phyloP scores from a whole-genome alignment of 1,140 invertebrate species.

The Adelges cooleyi region DNA sequence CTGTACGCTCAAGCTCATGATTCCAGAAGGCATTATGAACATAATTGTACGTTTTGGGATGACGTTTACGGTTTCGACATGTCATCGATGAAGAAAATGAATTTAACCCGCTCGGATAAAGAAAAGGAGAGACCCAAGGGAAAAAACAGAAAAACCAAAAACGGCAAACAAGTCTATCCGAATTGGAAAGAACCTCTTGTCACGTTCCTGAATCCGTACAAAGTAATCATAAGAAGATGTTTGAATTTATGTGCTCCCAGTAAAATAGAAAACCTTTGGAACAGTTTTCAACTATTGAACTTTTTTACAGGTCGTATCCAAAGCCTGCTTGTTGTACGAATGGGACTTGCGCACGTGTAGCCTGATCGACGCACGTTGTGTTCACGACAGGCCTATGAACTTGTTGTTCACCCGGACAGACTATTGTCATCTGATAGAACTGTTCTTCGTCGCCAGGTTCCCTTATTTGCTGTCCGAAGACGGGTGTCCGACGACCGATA shows the following conservation, averaged over 20 bases:
- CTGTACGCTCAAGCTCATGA: not conserved
- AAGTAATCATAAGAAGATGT: too few relatives aligned
- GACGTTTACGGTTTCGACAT: constrained; percentile 18
- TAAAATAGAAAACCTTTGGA: too few relatives aligned
- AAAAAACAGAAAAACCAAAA: too few relatives aligned
- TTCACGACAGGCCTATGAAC: not conserved
- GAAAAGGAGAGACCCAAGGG: not conserved
- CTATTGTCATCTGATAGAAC: constrained; percentile 4
- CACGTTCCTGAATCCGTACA: not conserved
- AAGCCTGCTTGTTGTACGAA: not conserved
- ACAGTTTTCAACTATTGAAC: not conserved
- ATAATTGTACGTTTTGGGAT: not conserved
- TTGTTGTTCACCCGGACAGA: not conserved
- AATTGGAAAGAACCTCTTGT: not conserved
- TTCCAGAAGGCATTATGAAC: not conserved
- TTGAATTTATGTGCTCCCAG: too few relatives aligned
- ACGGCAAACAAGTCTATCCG: too few relatives aligned
- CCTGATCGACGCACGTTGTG: not conserved
- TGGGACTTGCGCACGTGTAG: not conserved
- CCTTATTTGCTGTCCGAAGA: not conserved
- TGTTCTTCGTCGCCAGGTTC: constrained; percentile 6
- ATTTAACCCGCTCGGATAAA: not conserved
- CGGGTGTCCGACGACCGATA: not conserved
- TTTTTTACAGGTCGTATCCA: not conserved
- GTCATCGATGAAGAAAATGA: not conserved